phyloP scores from a whole-genome alignment of 2,888 invertebrate species.

The Seira sanloemensis region DNA sequence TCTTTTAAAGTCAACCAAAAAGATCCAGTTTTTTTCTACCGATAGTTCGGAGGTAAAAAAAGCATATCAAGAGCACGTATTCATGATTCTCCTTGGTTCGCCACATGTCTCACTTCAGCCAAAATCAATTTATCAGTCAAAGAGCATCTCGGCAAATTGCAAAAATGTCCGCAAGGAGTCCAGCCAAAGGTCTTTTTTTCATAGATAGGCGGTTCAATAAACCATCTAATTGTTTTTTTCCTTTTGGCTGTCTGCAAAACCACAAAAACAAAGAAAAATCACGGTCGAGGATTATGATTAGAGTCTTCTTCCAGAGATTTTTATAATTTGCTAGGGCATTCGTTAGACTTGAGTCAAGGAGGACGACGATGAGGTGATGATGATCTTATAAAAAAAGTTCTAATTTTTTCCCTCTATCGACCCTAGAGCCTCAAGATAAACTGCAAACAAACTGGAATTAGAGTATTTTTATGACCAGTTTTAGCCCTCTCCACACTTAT shows the following conservation, averaged over 20 bases:
- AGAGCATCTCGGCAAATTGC: not conserved
- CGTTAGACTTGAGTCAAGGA: not conserved
- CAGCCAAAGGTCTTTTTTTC: not conserved
- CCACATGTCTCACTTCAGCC: not conserved
- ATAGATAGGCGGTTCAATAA: conserved; percentile 29
- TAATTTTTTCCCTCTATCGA: not conserved
- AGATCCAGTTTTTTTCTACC: conserved; percentile 32
- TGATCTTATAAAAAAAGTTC: not conserved
- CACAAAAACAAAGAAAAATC: too few species aligned
- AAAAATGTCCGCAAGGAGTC: not conserved
- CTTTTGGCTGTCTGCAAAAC: not conserved
- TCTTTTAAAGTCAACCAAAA: not conserved
- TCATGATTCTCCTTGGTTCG: not conserved
- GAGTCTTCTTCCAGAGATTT: too few species aligned
- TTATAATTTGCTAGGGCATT: not conserved
- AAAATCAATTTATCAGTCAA: conserved; percentile 37
- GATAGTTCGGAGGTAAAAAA: not conserved
- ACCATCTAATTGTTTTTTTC: conserved; percentile 36
- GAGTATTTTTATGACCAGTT: not conserved
- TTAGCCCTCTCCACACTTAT: not conserved
- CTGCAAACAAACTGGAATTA: not conserved
- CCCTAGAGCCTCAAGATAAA: not conserved
- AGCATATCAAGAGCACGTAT: not conserved
- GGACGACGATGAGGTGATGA: conserved; percentile 4
- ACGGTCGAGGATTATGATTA: too few species aligned